Evolutionary conservation across 37 sponge, comb jelly and placozoan species (phyloP).

Genomic region (Chondrosia reniformis): DNA sequence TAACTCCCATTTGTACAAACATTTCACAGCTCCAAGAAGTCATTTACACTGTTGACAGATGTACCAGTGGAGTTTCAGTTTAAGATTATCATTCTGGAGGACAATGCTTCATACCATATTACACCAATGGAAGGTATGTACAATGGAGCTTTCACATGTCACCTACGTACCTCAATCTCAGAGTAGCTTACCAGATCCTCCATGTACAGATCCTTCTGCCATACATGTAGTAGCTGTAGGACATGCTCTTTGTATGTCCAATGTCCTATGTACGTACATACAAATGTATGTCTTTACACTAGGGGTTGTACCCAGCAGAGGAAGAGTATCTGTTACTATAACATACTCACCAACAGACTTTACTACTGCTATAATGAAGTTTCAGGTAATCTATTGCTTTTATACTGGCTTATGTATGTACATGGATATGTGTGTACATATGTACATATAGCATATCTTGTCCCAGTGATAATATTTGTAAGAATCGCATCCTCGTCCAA

Average conservation of each 20-base stretch:
- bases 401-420: not conserved
- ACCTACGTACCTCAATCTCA: too few relatives aligned
- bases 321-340: slow-evolving; percentile 44
- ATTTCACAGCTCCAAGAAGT: slow-evolving; percentile 9
- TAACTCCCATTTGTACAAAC: not conserved
- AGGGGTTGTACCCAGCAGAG: slow-evolving; percentile 73
- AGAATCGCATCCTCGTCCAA: too few relatives aligned
- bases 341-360: slow-evolving; percentile 78
- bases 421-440: slow-evolving; percentile 7
- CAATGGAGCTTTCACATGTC: not conserved
- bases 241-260: not conserved
- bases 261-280: not conserved
- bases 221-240: too few relatives aligned
- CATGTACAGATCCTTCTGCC: too few relatives aligned
- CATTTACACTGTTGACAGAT: slow-evolving; percentile 48
- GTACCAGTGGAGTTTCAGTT: slow-evolving; percentile 74
- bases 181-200: too few relatives aligned
- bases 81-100: slow-evolving; percentile 25
- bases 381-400: slow-evolving; percentile 22
- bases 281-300: not conserved
- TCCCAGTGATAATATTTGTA: slow-evolving; percentile 4
- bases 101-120: slow-evolving; percentile 49
- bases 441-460: not conserved
- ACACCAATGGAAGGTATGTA: slow-evolving; percentile 57
- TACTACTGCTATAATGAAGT: slow-evolving; percentile 68